Percentiles rank a stretch among this genome's conserved stretches.
Evolutionary conservation across 2,797 vertebrate species (phyloP).

Genomic region (Hipposideros larvatus): DNA sequence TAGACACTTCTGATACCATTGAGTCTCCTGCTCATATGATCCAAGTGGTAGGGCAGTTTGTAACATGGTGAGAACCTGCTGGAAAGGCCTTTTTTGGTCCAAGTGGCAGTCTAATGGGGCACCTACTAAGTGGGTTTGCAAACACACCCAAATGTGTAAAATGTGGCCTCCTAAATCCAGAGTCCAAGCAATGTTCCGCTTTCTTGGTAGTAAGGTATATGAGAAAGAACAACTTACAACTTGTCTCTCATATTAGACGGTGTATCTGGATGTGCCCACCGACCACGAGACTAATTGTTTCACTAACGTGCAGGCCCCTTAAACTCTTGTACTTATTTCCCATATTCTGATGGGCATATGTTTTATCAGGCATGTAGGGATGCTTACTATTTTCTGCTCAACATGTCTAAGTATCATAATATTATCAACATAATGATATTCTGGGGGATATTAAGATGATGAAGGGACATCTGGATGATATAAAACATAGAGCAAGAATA

Average conservation of each 20-base stretch:
- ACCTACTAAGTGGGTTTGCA: not conserved
- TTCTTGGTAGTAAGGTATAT: not conserved
- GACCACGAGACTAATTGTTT: not conserved
- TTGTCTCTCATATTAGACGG: not conserved
- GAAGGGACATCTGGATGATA: not conserved
- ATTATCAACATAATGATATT: not conserved
- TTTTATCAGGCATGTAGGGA: not conserved
- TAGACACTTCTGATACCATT: not conserved
- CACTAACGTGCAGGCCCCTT: not conserved
- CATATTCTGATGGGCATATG: not conserved
- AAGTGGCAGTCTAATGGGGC: not conserved
- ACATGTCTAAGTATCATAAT: not conserved
- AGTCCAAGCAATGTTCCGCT: not conserved
- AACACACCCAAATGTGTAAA: not conserved
- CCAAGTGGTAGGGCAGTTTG: not conserved
- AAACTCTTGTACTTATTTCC: not conserved
- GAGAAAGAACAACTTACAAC: not conserved
- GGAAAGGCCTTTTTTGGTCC: not conserved
- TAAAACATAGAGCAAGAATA: not conserved
- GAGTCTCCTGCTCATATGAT: not conserved
- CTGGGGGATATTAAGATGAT: not conserved
- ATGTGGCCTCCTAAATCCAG: not conserved
- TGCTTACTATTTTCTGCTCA: not conserved
- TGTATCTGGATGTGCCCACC: not conserved
- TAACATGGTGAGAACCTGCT: not conserved